A percentile compares a stretch with the other conserved stretches of the same genome.
phyloP scores from a whole-genome alignment of 2,113 vertebrate species.

The Spilogale gracilis region DNA sequence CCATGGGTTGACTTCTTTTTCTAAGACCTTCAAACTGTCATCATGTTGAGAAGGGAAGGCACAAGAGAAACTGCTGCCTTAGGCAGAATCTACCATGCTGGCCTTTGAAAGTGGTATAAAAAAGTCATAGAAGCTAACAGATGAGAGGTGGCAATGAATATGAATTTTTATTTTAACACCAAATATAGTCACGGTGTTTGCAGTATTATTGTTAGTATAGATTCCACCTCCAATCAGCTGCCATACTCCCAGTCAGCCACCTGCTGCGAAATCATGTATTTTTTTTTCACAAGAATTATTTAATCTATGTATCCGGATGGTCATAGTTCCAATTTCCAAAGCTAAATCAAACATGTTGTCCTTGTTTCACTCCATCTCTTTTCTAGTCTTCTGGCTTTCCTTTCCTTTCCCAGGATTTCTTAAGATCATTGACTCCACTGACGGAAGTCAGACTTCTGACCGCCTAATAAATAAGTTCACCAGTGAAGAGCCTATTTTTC shows the following conservation, averaged over 20 bases:
- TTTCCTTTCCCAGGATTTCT: constrained; percentile 58
- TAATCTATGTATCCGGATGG: background rate
- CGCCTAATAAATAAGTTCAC: constrained; percentile 73
- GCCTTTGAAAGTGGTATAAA: background rate
- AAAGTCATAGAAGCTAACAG: constrained; percentile 13
- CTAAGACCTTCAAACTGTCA: background rate
- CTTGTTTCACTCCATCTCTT: constrained; percentile 11
- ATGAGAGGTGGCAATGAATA: background rate
- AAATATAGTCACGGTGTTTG: background rate
- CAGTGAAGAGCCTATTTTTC: constrained; percentile 73
- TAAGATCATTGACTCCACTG: constrained; percentile 70
- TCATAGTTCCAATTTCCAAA: background rate
- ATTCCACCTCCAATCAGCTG: background rate
- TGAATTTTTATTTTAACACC: background rate
- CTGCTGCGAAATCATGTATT: background rate
- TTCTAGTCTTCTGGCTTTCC: constrained; percentile 40
- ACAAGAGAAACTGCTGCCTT: background rate
- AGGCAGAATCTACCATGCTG: background rate
- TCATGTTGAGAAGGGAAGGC: background rate
- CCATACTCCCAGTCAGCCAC: background rate
- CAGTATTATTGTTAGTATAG: background rate
- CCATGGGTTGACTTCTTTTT: background rate
- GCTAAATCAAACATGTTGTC: background rate
- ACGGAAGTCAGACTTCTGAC: constrained; percentile 73
- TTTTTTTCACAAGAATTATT: constrained; percentile 13